A percentile compares a stretch with the other conserved stretches of the same genome.
Evolutionary conservation across 2,113 vertebrate genomes (phyloP).

Genomic region (Philantomba maxwellii): DNA sequence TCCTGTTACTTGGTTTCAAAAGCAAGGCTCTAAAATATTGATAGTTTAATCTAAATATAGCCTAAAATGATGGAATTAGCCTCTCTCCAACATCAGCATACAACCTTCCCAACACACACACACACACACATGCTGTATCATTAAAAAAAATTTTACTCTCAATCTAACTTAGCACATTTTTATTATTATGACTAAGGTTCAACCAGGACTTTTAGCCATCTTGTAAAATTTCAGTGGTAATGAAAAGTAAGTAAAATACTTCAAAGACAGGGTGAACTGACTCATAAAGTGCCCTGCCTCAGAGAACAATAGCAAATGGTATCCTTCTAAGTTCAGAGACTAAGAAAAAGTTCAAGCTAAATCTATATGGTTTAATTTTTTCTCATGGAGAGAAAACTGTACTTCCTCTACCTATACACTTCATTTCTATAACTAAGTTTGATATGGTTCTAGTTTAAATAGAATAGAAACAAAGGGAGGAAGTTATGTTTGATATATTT

Average conservation of each 20-base stretch:
- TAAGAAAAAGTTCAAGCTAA: constrained; percentile 48
- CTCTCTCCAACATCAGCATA: background rate
- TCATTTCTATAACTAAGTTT: constrained; percentile 58
- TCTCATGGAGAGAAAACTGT: constrained; percentile 55
- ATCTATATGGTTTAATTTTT: constrained; percentile 44
- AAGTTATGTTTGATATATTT: constrained; percentile 55
- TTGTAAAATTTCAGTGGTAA: constrained; percentile 27
- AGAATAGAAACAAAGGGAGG: constrained; percentile 70
- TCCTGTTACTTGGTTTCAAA: background rate
- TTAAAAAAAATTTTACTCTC: background rate
- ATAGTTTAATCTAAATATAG: background rate
- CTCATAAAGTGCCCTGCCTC: background rate
- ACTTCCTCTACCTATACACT: constrained; percentile 59
- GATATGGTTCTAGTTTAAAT: constrained; percentile 39
- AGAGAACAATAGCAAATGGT: constrained; percentile 40
- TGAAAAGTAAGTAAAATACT: constrained; percentile 23
- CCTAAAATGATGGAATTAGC: background rate
- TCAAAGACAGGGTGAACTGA: constrained; percentile 43
- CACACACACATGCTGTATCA: background rate
- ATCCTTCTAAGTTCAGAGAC: constrained; percentile 37
- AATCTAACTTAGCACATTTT: background rate
- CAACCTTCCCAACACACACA: background rate
- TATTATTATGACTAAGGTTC: background rate
- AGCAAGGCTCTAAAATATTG: background rate
- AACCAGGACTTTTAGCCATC: background rate